phyloP scores from a whole-genome alignment of 2,888 invertebrate species.

The Drosophila acutilabella region DNA sequence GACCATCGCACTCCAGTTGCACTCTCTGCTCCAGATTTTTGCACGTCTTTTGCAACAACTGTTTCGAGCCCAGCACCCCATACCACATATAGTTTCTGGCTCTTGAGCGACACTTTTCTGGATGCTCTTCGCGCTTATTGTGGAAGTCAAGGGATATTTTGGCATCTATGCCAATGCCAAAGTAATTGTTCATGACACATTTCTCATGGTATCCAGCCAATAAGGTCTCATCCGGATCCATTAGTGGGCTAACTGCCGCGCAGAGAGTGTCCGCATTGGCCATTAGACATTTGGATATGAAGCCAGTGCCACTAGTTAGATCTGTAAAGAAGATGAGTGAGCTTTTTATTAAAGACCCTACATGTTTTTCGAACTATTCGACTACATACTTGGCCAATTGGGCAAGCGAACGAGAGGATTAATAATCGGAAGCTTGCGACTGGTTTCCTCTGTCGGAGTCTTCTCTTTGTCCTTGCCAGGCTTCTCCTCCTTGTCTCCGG shows the following conservation, averaged over 20 bases:
- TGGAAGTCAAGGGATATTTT: slow-evolving; percentile 99
- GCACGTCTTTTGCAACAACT: slow-evolving; percentile 95
- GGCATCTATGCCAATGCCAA: slow-evolving; percentile 99
- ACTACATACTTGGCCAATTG: slow-evolving; percentile 92
- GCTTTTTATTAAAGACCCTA: background rate
- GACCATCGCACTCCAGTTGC: slow-evolving; percentile 97
- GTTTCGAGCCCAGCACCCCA: slow-evolving; percentile 91
- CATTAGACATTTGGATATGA: slow-evolving; percentile 97
- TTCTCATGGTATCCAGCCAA: slow-evolving; percentile 96
- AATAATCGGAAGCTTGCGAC: slow-evolving; percentile 93
- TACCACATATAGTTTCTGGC: slow-evolving; percentile 99
- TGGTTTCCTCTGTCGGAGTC: slow-evolving; percentile 86
- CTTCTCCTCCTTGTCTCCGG: slow-evolving; percentile 82
- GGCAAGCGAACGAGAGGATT: slow-evolving; percentile 95
- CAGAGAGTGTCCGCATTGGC: slow-evolving; percentile 98
- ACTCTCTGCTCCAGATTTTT: slow-evolving; percentile 98
- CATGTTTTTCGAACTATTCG: too few species aligned
- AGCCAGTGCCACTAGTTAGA: slow-evolving; percentile 89
- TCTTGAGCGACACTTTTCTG: slow-evolving; percentile 96
- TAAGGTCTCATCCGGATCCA: slow-evolving; percentile 95
- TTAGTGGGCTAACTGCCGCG: slow-evolving; percentile 97
- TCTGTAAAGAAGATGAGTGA: slow-evolving; percentile 43
- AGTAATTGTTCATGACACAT: slow-evolving; percentile 99
- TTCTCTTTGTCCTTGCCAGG: slow-evolving; percentile 82
- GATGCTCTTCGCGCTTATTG: slow-evolving; percentile 98